Percentiles rank a stretch among this genome's conserved stretches.
Conservation (phyloP, 2,888 invertebrate genomes). For the Eupithecia vulgata region DNA sequence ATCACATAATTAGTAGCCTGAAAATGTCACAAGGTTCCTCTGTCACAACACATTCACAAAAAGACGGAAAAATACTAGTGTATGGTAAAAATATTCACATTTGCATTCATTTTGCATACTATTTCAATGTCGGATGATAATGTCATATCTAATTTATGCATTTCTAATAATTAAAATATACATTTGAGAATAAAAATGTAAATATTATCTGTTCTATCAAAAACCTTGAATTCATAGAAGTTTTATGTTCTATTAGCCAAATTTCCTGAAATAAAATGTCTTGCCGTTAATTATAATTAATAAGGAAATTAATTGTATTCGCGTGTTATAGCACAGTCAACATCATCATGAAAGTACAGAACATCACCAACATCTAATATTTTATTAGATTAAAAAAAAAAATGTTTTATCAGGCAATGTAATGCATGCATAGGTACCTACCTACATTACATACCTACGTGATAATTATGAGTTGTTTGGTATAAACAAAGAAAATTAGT, state of each 20-base stretch:
- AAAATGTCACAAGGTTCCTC: background rate
- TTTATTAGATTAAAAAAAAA: background rate
- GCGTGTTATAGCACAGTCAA: background rate
- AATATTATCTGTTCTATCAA: background rate
- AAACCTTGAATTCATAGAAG: background rate
- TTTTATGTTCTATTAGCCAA: background rate
- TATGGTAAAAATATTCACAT: slow-evolving; percentile 30
- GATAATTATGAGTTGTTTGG: background rate
- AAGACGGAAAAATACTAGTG: slow-evolving; percentile 22
- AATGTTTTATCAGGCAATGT: background rate
- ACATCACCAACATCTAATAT: background rate
- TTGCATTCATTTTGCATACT: slow-evolving; percentile 32
- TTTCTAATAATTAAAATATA: slow-evolving; percentile 8
- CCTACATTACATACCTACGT: background rate
- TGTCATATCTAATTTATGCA: slow-evolving; percentile 31
- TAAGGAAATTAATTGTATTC: background rate
- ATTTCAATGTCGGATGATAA: slow-evolving; percentile 36
- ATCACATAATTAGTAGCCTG: no score
- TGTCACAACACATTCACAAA: slow-evolving; percentile 21
- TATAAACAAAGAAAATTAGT: no score
- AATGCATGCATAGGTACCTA: no score
- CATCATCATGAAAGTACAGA: background rate
- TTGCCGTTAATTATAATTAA: background rate
- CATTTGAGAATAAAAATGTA: background rate
- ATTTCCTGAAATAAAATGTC: background rate